Evolutionary conservation across 2,797 vertebrate genomes (phyloP), one percentile per base, ranked within the genome.

Genomic region (Sternotherus odoratus): DNA sequence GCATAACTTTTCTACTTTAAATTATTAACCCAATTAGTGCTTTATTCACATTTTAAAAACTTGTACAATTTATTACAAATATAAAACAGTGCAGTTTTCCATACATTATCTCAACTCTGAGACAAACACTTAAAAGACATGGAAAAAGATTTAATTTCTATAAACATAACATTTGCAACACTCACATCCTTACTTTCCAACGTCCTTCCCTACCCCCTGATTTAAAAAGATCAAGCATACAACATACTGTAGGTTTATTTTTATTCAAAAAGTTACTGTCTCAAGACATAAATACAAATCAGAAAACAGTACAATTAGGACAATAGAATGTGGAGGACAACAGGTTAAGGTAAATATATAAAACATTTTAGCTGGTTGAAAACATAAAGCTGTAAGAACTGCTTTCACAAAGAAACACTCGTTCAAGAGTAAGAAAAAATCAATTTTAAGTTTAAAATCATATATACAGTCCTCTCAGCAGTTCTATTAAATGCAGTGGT

Each of bases 261-360:
- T 99, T 99, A 99, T 99, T 99, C 98, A 99, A 99, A 99, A 99
- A 99, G 99, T 99, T 99, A 99, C 99, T 99, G 99, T 99, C 99
- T 99, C 99, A 99, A 99, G 99, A 99, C 99, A 99, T 98, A 99
- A 99, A 99, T 99, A 99, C 99, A 99, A 99, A 99, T 99, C 99
- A 99, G 99, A 99, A 98, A 99, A 99, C 98, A 99, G 99, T 99
- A 99, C 98, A 99, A 99, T 98, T 98, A 99, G 99, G 99, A 99
- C 98, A 99, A 99, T 99, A 99, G 98, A 99, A 98, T 99, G 99
- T 99, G 99, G 98, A 99, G 99, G 98, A 99, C 99, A 99, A 99
- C 98, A 99, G 98, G 98, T 99, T 98, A 98, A 98, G 98, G 98
- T 98, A 98, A 98, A 98, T 98, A 98, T 98, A 98, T 98, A 98